Evolutionary conservation across 2,797 vertebrate genomes (phyloP).

Genomic region (Chiropotes sagulatus): DNA sequence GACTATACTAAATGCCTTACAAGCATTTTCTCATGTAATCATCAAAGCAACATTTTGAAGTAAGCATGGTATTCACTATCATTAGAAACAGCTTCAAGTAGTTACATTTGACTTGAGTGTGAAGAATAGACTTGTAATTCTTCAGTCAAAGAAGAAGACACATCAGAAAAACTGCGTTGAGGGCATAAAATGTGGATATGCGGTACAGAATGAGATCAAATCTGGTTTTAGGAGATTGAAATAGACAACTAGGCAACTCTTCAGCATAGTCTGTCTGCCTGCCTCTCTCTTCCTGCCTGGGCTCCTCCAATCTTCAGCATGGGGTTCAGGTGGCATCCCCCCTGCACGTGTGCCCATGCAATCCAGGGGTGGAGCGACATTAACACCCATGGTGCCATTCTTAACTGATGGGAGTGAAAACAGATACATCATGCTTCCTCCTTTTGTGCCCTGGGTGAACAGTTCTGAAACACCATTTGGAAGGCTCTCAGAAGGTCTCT

Average conservation of each 20-base stretch:
- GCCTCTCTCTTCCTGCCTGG: not conserved
- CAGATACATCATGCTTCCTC: not conserved
- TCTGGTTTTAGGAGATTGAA: not conserved
- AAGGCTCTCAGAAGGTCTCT: not conserved
- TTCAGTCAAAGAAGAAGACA: not conserved
- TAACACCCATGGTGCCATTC: not conserved
- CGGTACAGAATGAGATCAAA: too few relatives aligned
- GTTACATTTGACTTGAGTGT: not conserved
- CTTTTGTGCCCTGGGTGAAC: not conserved
- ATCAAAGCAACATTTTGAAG: not conserved
- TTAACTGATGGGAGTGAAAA: not conserved
- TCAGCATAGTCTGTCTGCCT: not conserved
- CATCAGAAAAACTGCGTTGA: not conserved
- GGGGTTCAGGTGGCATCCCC: not conserved
- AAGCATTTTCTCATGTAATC: not conserved
- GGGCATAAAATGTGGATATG: too few relatives aligned
- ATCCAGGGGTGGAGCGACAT: not conserved
- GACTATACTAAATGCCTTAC: not conserved
- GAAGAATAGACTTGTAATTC: not conserved
- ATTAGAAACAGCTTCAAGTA: not conserved
- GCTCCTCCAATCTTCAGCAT: not conserved
- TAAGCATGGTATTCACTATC: not conserved
- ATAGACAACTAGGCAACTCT: not conserved
- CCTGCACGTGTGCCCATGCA: fast-evolving
- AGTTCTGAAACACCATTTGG: not conserved